Evolutionary conservation across 2,888 invertebrate species (phyloP), one percentile per base, ranked within the genome.

Genomic region (Leucania comma): DNA sequence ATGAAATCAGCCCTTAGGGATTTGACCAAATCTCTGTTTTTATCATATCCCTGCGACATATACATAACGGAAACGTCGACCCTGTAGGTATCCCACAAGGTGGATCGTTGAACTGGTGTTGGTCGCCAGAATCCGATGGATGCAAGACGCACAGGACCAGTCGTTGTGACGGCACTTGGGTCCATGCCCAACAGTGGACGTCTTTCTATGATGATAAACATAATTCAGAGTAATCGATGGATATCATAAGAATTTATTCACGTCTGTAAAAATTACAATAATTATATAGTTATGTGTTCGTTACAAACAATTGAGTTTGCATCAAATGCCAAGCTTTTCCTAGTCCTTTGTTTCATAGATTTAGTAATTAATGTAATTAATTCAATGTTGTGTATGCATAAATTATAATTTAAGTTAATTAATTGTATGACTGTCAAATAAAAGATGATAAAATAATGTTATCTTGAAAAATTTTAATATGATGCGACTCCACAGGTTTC

Each of bases 311-410:
- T 68, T 83, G 61, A 59, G 56, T 80, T 69, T 51, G 60, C 60
- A 78, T 72, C 26, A 72, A 73, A 83, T 68, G 81, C 61, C 61
- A 81, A 82, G 75, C 51, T 78, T 78, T 17, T 46, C 61, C 82
- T 84, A 82, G 82, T 82, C 82, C 63, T 70, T 54, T 73, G 51
- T 78, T 78, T 46, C 20, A 54, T 81, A 81, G 66, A 56, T 64
- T 63, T 65, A 75, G 67, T 54, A 3, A 29, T 46, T 54, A 69
- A 58, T 69, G 51, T 72, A 74, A 26, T 68, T 70, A 53, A 71
- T 69, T 82, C 8, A 74, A 81, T 83, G 73, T 81, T 78, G 80
- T 66, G 17, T 78, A 75, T 75, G 50, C 48, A 29, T 64, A 29
- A 54, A 48, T 0, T 48, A 42, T 42, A 54, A n/a, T 20, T 1